phyloP scores from a whole-genome alignment of 2,113 vertebrate genomes.

The Poecile atricapillus region DNA sequence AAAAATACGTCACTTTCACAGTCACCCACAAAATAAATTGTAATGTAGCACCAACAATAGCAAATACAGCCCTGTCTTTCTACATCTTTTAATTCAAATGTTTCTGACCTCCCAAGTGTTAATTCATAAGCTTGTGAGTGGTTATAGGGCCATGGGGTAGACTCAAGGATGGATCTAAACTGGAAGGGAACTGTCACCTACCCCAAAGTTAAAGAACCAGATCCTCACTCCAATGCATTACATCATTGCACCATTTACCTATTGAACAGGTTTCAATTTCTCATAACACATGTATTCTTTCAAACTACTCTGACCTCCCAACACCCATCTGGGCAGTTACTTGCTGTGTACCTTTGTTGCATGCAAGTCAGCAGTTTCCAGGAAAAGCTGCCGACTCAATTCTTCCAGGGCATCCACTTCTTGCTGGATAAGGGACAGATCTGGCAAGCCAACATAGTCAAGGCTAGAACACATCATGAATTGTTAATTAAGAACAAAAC shows the following conservation, averaged over 20 bases:
- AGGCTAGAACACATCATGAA: constrained; percentile 50
- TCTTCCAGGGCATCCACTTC: constrained; percentile 97
- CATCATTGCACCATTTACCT: neutral
- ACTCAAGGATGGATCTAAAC: neutral
- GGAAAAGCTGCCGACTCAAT: constrained; percentile 94
- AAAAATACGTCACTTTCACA: neutral
- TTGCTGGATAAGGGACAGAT: constrained; percentile 94
- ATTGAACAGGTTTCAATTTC: neutral
- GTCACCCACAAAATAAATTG: neutral
- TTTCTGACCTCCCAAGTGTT: neutral
- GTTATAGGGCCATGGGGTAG: neutral
- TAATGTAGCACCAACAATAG: neutral
- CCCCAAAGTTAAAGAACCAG: neutral
- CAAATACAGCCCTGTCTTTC: neutral
- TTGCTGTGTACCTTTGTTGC: constrained; percentile 86
- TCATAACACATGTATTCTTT: neutral
- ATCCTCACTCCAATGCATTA: neutral
- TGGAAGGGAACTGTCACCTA: neutral
- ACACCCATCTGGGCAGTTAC: neutral
- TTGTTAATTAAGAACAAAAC: neutral
- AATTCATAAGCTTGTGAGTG: neutral
- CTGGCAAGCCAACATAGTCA: constrained; percentile 77
- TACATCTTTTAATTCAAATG: neutral
- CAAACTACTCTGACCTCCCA: neutral
- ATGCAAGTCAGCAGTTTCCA: constrained; percentile 96